These are phyloP conservation scores for Cephalopachus bancanus DNA, from an alignment of 2,797 vertebrate species.

Conservation along the genomic window DNA sequence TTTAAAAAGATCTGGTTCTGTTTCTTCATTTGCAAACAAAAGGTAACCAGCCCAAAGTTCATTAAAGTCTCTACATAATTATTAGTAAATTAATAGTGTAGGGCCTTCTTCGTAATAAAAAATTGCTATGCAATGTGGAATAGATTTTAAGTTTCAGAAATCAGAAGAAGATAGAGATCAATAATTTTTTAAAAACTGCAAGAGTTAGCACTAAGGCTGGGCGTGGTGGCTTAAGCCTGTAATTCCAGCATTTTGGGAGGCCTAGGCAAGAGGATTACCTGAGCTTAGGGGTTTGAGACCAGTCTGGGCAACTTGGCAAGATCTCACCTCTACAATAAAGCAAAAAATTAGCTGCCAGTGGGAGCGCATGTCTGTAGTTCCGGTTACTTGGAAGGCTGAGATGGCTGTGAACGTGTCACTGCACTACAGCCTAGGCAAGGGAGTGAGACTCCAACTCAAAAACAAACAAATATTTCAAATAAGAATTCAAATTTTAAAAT, in stretches of 20 bases:
- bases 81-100: slow-evolving; percentile 3
- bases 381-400: no score
- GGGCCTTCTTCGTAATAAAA: slow-evolving; percentile 8
- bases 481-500: no score
- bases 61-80: not conserved
- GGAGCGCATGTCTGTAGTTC: no score
- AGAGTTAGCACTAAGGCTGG: not conserved
- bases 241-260: not conserved
- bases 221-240: not conserved
- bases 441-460: no score
- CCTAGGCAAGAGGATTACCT: not conserved
- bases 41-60: not conserved
- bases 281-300: not conserved
- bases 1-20: not conserved
- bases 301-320: not conserved
- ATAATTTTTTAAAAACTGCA: not conserved
- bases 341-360: not conserved
- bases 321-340: not conserved
- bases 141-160: not conserved
- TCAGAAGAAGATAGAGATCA: not conserved
- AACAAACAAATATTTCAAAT: no score
- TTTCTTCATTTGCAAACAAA: slow-evolving; percentile 56
- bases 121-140: not conserved
- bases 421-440: no score
- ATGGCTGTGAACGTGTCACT: no score